Conservation (phyloP, 2,888 invertebrate species). For the Limenitis camilla region DNA sequence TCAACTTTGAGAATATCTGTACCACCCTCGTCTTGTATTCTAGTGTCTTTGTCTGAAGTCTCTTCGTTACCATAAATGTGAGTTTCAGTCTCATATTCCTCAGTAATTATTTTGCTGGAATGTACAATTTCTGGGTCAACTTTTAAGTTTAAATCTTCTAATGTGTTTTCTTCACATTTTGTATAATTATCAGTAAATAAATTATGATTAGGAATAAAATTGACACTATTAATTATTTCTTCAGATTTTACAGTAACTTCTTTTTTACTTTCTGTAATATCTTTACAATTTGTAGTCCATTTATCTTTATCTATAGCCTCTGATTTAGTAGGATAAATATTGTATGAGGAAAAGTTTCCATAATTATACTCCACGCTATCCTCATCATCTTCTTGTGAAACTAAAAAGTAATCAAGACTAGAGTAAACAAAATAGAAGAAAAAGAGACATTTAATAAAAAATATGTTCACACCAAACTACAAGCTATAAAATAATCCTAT, state of each 20-base stretch:
- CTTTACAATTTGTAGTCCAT: conserved; percentile 20
- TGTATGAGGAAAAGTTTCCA: conserved; percentile 48
- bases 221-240: conserved; percentile 21
- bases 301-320: conserved; percentile 21
- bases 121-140: conserved; percentile 22
- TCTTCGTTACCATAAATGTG: conserved; percentile 16
- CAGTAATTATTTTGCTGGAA: conserved; percentile 13
- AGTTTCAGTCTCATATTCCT: conserved; percentile 16
- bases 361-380: conserved; percentile 48
- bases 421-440: too few relatives aligned
- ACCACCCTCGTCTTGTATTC: conserved; percentile 24
- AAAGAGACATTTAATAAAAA: too few relatives aligned
- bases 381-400: conserved; percentile 63
- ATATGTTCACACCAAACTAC: not conserved
- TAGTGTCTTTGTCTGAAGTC: conserved; percentile 12
- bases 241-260: conserved; percentile 23
- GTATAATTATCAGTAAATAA: conserved; percentile 6
- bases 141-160: conserved; percentile 30
- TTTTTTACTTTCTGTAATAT: conserved; percentile 20
- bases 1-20: conserved; percentile 6
- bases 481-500: not conserved
- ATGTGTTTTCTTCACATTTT: conserved; percentile 24
- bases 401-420: conserved; percentile 35
- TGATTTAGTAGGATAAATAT: conserved; percentile 35
- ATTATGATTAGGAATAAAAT: conserved; percentile 9